Conservation (phyloP, 2,113 vertebrate genomes). For the Alligator mississippiensis region DNA sequence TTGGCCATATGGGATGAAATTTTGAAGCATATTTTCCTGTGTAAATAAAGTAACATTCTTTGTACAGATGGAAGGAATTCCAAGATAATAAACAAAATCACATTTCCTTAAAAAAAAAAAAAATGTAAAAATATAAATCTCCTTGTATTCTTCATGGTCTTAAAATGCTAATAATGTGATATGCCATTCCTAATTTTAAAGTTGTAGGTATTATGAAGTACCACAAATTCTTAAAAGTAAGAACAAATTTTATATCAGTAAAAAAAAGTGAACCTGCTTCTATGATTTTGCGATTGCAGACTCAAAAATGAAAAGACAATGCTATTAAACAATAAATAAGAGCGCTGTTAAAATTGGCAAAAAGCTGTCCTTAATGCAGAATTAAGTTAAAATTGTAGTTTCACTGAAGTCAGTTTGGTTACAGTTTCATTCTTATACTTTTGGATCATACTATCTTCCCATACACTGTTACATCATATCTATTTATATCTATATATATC, state of each 20-base stretch:
- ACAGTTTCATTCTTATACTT: neutral
- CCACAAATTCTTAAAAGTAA: neutral
- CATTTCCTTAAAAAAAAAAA: neutral
- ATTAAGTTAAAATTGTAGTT: rapidly evolving
- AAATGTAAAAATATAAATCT: neutral
- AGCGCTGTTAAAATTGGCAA: neutral
- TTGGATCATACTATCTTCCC: neutral
- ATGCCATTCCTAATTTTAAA: neutral
- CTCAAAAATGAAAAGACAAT: neutral
- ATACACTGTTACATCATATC: neutral
- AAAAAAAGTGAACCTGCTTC: neutral
- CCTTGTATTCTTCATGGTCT: neutral
- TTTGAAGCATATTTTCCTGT: neutral
- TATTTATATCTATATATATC: no score
- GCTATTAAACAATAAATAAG: rapidly evolving
- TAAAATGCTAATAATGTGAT: neutral
- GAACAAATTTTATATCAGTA: neutral
- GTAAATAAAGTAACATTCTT: neutral
- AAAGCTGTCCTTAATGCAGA: neutral
- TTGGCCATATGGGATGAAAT: neutral
- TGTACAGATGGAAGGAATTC: neutral
- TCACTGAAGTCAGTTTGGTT: neutral
- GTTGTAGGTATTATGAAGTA: neutral
- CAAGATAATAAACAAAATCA: neutral
- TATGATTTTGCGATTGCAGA: neutral